These are phyloP conservation scores for Labrus mixtus DNA, from an alignment of 2,113 vertebrate species.

Conservation along the genomic window DNA sequence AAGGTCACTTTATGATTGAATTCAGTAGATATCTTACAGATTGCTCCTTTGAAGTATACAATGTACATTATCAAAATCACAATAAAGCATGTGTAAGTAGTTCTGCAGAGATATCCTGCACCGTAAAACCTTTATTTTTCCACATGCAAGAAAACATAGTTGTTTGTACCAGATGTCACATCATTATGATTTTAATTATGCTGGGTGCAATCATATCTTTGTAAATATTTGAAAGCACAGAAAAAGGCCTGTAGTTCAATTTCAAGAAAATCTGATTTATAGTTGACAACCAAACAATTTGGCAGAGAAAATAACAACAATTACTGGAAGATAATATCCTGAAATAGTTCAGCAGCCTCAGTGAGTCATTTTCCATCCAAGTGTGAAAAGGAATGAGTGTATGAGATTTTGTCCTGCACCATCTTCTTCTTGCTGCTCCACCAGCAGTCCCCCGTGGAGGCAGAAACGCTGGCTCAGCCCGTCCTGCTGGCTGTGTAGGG, in stretches of 20 bases:
- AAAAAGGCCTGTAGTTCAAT: not conserved
- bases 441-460: conserved; percentile 3
- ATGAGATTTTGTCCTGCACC: not conserved
- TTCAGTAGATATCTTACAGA: no score
- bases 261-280: not conserved
- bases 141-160: no score
- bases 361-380: not conserved
- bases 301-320: not conserved
- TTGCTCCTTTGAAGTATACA: no score
- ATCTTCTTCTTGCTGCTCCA: conserved; percentile 7
- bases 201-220: not conserved
- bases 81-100: no score
- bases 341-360: not conserved
- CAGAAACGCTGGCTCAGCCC: conserved; percentile 21
- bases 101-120: no score
- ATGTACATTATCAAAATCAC: no score
- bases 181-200: not conserved
- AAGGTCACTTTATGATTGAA: no score
- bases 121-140: no score
- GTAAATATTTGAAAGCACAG: not conserved
- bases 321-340: not conserved
- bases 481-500: conserved; percentile 16
- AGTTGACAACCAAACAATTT: not conserved
- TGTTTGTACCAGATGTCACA: no score
- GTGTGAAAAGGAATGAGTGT: not conserved